These are phyloP conservation scores for Volucella inflata DNA, from an alignment of 2,888 invertebrate species.

Conservation along the genomic window DNA sequence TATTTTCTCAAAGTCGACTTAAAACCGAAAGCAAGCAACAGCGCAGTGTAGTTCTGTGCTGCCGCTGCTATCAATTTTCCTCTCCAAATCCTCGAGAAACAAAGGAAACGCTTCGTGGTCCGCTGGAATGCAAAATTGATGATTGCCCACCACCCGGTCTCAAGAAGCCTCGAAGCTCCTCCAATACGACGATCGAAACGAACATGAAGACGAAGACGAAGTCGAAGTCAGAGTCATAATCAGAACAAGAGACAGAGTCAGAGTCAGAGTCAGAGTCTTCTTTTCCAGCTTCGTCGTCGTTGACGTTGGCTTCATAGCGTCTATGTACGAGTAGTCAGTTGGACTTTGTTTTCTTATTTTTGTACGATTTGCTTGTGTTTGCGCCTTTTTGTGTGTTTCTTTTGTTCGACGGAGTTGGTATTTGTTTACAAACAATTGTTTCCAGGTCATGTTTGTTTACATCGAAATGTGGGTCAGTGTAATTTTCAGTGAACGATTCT, in stretches of 20 bases:
- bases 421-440: slow-evolving; percentile 74
- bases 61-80: slow-evolving; percentile 31
- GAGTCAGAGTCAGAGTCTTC: slow-evolving; percentile 12
- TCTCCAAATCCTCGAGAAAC: slow-evolving; percentile 44
- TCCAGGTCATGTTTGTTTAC: slow-evolving; percentile 75
- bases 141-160: slow-evolving; percentile 19
- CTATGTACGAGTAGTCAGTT: background rate
- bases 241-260: no score
- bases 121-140: slow-evolving; percentile 63
- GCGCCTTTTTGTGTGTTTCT: slow-evolving; percentile 29
- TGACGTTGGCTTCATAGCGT: background rate
- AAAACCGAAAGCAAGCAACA: slow-evolving; percentile 1
- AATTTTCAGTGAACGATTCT: slow-evolving; percentile 68
- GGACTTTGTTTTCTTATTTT: slow-evolving; percentile 3
- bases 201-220: no score
- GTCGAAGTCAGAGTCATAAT: no score
- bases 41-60: background rate
- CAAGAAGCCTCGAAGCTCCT: background rate
- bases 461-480: slow-evolving; percentile 73
- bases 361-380: slow-evolving; percentile 22
- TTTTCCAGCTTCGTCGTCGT: background rate
- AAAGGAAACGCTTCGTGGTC: slow-evolving; percentile 43
- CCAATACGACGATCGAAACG: no score
- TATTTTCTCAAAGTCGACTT: background rate
- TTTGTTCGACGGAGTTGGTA: slow-evolving; percentile 43